Evolutionary conservation across 1,140 invertebrate species (phyloP), one percentile per base, ranked within the genome.

Genomic region (Heliothis virescens): DNA sequence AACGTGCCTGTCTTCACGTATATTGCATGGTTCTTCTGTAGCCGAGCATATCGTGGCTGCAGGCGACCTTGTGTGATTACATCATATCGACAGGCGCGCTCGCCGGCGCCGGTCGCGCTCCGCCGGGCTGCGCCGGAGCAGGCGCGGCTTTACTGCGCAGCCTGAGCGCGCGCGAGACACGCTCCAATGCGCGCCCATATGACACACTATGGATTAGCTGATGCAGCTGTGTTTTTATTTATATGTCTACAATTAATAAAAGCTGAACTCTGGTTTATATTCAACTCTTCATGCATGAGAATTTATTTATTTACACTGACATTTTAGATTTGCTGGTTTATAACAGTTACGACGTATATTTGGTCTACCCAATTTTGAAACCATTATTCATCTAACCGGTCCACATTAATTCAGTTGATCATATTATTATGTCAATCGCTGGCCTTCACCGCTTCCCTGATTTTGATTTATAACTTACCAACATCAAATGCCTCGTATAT

Each of bases 11-110:
- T 67, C 41, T 18, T 48, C 34, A 18, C 18, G 62, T 41, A 67
- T 67, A 67, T 67, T 67, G 63, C 48, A 48, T 67, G 63, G 48
- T 18, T 29, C 67, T 71, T 71, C 67, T 71, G 67, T 18, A 71
- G 21, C 67, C 7, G n/a, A 52, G 48, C 21, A 29, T 53, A 71
- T 52, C 48, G 67, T 71, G 67, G 67, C 12, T 21, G 47, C 10
- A 16, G 74, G n/a, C 74, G 74, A 62, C 74, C 74, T 76, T 76
- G 74, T 62, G 57, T 9, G 74, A 76, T 76, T 76, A 76, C 74
- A 76, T 76, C 74, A 76, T 53, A 76, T 63, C 16, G 60, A 60
- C 59, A 63, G 74, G 74, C 60, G 60, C 60, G 74, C 60, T 63
- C 41, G 74, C 9, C 74, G 74, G 60, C 74, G 60, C 74, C 60